Conservation (phyloP, 2,113 vertebrate species). For the Gadus macrocephalus region DNA sequence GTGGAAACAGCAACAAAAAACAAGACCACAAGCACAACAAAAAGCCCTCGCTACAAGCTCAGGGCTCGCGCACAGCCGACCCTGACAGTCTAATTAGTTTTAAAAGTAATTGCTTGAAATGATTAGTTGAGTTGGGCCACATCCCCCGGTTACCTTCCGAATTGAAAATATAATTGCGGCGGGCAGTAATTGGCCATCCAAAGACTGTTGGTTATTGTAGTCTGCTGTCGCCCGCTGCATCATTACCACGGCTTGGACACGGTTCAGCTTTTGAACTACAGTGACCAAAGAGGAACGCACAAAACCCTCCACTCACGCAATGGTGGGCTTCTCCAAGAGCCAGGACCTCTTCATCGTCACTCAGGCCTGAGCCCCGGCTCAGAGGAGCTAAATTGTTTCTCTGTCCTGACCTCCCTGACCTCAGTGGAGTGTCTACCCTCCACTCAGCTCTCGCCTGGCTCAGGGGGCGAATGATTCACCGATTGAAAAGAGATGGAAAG, state of each 20-base stretch:
- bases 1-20: slow-evolving; percentile 65
- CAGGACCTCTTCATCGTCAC: slow-evolving; percentile 21
- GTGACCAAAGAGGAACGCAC: slow-evolving; percentile 68
- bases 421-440: slow-evolving; percentile 24
- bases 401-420: slow-evolving; percentile 28
- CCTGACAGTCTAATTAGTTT: slow-evolving; percentile 72
- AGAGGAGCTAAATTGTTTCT: slow-evolving; percentile 60
- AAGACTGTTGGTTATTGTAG: slow-evolving; percentile 75
- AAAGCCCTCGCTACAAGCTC: slow-evolving; percentile 35
- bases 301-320: slow-evolving; percentile 66
- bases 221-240: slow-evolving; percentile 66
- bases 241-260: slow-evolving; percentile 69
- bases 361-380: slow-evolving; percentile 43
- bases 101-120: slow-evolving; percentile 77
- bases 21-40: slow-evolving; percentile 51
- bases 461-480: slow-evolving; percentile 44
- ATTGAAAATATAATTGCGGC: slow-evolving; percentile 76
- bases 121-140: slow-evolving; percentile 75
- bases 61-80: slow-evolving; percentile 53
- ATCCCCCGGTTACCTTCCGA: slow-evolving; percentile 71
- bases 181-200: slow-evolving; percentile 73
- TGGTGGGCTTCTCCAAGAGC: slow-evolving; percentile 61
- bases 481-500: background rate
- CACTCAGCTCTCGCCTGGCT: slow-evolving; percentile 14
- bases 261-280: slow-evolving; percentile 72